A percentile compares a stretch with the other conserved stretches of the same genome.
Conservation (phyloP, 1,140 invertebrate genomes). For the Hyphantria cunea region DNA sequence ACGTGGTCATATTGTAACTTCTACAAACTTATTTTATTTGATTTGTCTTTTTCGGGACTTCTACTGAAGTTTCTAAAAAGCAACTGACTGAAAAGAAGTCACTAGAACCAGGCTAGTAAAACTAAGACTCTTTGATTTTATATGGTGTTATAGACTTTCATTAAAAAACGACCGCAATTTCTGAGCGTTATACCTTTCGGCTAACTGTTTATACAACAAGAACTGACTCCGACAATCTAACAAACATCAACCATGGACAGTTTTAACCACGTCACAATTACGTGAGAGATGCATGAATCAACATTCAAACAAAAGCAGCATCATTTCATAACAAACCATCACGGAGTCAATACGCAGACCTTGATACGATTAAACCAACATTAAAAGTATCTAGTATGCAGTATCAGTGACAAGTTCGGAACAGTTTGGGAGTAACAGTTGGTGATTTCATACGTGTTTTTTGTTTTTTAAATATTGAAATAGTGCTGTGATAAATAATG, state of each 20-base stretch:
- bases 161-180: too few species aligned
- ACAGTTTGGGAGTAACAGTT: not conserved
- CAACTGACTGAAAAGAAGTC: too few species aligned
- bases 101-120: too few species aligned
- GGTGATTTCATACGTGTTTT: not conserved
- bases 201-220: too few species aligned
- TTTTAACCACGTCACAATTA: too few species aligned
- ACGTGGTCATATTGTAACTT: too few species aligned
- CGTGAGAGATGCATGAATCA: not conserved
- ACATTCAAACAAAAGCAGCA: not conserved
- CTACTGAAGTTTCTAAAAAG: too few species aligned
- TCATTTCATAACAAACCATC: not conserved
- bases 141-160: too few species aligned
- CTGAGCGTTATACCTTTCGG: too few species aligned
- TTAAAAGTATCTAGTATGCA: not conserved
- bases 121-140: too few species aligned
- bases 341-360: not conserved
- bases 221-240: not conserved
- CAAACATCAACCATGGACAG: not conserved
- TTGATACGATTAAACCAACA: not conserved
- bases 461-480: not conserved
- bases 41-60: too few species aligned
- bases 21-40: too few species aligned
- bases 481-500: not conserved
- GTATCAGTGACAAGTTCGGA: not conserved